Base-by-base conservation (phyloP, 2,797 vertebrate species). In the Scyliorhinus canicula region DNA sequence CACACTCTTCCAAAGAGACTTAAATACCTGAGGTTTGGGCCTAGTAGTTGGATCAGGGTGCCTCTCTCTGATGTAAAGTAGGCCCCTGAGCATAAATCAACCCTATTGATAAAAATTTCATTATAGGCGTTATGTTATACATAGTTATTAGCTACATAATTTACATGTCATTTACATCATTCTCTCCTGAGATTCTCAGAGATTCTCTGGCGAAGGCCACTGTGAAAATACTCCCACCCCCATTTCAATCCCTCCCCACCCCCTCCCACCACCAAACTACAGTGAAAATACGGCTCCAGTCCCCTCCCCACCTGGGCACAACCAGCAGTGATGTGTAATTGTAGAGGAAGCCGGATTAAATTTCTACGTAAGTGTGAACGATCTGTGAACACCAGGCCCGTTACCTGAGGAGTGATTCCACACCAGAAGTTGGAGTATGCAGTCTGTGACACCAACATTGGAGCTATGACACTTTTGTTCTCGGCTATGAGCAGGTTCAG, bases 361-460 rank as follows among this genome's bases (percentile, higher is more conserved):
- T 57, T 88, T n/a, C 85, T 6, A n/a, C 14, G 55, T 0, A 31
- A 60, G 31, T 4, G 40, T 3, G 47, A 57, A 57, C 3, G 24
- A 77, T 26, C 60, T 47, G 93, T 19, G 31, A 69, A 74, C 9
- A 44, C n/a, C 6, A 21, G 7, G 28, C 60, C 24, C 12, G 95
- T 63, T 95, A 99, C 99, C 98, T 99, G 99, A 0, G 99, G 99
- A 0, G 98, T 99, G 96, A 99, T 99, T 1, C 98, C 99, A 1
- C 99, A 99, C 99, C 99, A 99, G 97, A 98, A 99, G 97, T 99
- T 99, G 96, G 99, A 99, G 96, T 99, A 99, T 2, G 98, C 99
- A 0, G 98, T 99, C 97, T 98, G 98, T 0, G 99, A 99, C 95
- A 99, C 99, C 95, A 99, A 95, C 99, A 99, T 99, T 0, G 99